Evolutionary conservation across 2,888 invertebrate genomes (phyloP).

Genomic region (Hypercompe scribonia): DNA sequence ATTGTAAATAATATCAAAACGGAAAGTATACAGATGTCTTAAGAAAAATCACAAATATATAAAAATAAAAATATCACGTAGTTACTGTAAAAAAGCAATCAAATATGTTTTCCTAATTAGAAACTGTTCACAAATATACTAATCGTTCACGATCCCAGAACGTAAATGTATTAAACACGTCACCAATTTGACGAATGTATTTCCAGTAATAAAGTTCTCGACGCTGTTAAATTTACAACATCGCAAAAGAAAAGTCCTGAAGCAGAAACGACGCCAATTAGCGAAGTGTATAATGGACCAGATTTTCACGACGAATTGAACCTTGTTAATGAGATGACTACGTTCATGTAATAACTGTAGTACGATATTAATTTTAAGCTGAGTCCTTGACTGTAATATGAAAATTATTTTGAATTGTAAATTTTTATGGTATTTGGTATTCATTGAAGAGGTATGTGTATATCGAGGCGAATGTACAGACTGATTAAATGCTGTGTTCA

Average conservation of each 20-base stretch:
- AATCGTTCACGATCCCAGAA: slow-evolving; percentile 18
- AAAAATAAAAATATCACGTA: not conserved
- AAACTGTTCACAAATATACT: slow-evolving; percentile 10
- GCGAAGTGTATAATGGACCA: slow-evolving; percentile 63
- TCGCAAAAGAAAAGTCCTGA: slow-evolving; percentile 47
- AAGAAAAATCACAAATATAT: too few relatives aligned
- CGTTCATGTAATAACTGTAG: slow-evolving; percentile 52
- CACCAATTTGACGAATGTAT: slow-evolving; percentile 23
- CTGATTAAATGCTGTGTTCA: slow-evolving; percentile 38
- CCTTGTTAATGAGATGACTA: slow-evolving; percentile 63
- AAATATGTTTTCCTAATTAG: not conserved
- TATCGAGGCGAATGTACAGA: slow-evolving; percentile 20
- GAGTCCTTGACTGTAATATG: slow-evolving; percentile 31
- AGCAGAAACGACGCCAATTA: slow-evolving; percentile 73
- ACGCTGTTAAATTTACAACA: slow-evolving; percentile 39
- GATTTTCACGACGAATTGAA: slow-evolving; percentile 65
- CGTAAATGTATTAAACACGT: slow-evolving; percentile 17
- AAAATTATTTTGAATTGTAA: slow-evolving; percentile 33
- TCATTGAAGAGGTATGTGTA: slow-evolving; percentile 25
- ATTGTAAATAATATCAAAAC: too few relatives aligned
- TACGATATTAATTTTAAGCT: slow-evolving; percentile 59
- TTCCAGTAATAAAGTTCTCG: slow-evolving; percentile 31
- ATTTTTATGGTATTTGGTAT: slow-evolving; percentile 32
- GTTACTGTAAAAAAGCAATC: not conserved
- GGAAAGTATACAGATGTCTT: too few relatives aligned